Percentiles rank a stretch among this genome's conserved stretches.
Conservation (phyloP, 2,113 vertebrate species). For the Zootoca vivipara region DNA sequence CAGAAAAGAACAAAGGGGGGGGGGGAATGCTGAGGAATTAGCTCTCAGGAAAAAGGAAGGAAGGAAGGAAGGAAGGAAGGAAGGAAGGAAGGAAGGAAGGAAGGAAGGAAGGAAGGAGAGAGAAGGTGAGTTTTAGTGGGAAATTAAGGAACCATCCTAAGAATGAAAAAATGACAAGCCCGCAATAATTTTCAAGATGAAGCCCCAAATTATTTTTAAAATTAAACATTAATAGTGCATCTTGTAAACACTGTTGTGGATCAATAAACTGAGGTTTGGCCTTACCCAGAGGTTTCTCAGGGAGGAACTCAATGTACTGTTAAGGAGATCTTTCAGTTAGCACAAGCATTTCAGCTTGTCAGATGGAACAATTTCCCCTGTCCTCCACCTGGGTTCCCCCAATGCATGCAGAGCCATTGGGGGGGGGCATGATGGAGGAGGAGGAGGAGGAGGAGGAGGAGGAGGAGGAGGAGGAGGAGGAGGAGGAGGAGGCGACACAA, state of each 20-base stretch:
- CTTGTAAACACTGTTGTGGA: neutral
- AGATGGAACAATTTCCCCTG: too few relatives aligned
- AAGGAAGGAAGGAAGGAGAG: neutral
- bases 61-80: neutral
- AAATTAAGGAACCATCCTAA: neutral
- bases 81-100: neutral
- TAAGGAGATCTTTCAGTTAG: too few relatives aligned
- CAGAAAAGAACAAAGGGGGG: neutral
- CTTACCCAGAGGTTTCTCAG: neutral
- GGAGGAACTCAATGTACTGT: too few relatives aligned
- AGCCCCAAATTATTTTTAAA: neutral
- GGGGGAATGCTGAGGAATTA: fast-evolving
- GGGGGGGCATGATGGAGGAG: too few relatives aligned
- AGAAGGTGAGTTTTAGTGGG: neutral
- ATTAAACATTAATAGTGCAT: neutral
- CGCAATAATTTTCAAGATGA: neutral
- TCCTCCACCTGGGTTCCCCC: too few relatives aligned
- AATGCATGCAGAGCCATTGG: too few relatives aligned
- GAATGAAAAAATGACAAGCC: neutral
- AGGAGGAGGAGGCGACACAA: too few relatives aligned
- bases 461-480: too few relatives aligned
- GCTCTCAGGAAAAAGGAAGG: neutral
- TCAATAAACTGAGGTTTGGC: neutral
- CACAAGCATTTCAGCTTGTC: too few relatives aligned
- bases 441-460: too few relatives aligned